Percentiles rank a stretch among this genome's conserved stretches.
phyloP scores from a whole-genome alignment of 2,113 vertebrate species.

The Ahaetulla prasina region DNA sequence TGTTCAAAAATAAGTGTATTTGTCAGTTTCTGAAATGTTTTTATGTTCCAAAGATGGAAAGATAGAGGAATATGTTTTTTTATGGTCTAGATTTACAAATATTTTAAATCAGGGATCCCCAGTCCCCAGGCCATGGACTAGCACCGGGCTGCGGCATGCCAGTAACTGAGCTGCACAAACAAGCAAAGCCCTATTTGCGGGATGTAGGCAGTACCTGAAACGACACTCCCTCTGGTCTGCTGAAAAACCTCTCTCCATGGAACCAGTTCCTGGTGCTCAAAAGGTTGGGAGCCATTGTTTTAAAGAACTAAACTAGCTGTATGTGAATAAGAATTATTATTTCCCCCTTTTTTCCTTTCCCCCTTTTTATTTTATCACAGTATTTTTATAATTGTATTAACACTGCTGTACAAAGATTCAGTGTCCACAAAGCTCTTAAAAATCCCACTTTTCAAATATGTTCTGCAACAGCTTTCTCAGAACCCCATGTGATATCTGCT shows the following conservation, averaged over 20 bases:
- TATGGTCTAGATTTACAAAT: background rate
- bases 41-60: background rate
- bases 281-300: background rate
- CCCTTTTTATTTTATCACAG: background rate
- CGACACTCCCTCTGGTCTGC: accelerated
- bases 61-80: background rate
- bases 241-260: no score
- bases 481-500: background rate
- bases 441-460: background rate
- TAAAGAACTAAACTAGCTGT: background rate
- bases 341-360: background rate
- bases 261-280: no score
- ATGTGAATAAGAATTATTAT: background rate
- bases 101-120: background rate
- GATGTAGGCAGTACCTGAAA: no score
- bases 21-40: background rate
- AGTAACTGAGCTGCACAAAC: no score
- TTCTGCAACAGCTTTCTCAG: background rate
- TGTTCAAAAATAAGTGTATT: background rate
- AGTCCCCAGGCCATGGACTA: no score
- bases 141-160: no score
- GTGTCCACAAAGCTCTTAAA: no score
- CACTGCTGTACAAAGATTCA: background rate
- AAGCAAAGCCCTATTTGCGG: no score
- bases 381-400: background rate